Evolutionary conservation across 2,113 vertebrate species (phyloP), one percentile per base, ranked within the genome.

Genomic region (Salvelinus namaycush): DNA sequence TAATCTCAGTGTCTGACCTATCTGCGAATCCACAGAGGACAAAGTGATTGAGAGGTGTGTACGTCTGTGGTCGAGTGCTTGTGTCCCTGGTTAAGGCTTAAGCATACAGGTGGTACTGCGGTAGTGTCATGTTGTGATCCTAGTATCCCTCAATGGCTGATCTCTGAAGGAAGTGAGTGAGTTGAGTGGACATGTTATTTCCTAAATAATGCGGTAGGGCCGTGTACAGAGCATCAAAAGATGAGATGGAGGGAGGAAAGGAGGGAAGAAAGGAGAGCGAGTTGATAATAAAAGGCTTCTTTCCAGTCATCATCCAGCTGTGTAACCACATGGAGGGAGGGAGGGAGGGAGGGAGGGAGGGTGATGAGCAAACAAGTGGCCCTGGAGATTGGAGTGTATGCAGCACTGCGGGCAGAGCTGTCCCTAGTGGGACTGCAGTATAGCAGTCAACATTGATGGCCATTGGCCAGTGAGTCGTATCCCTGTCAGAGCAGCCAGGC

Each of bases 141-240:
- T 85, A 71, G 83, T 75, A 65, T 76, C 81, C 72, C 73, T 73
- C 70, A 66, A 27, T 26, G 71, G 75, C 39, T 44, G 39, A 44
- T 44, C 39, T 44, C 39, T 44, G 9, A 44, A 44, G 9, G 39
- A 44, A 44, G 39, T 44, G 39, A 44, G 39, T 44, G 39, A 44
- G 79, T 71, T 31, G 59, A 62, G 24, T 75, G 83, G 79, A 81
- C 72, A 51, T 83, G 85, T 69, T 80, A 22, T 87, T 83, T 82
- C 67, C 75, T 91, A 78, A 91, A 91, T 92, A 88, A 91, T 92
- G 81, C 80, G 91, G 74, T 60, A 83, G 64, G 76, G 76, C 86
- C 81, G 79, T 87, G 81, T 79, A 84, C 79, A 76, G 79, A 80
- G 54, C 57, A 18, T 1, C 8, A 22, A 18, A 65, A 64, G 29